Evolutionary conservation across 2,888 invertebrate species (phyloP).

Genomic region (Acronicta leporina): DNA sequence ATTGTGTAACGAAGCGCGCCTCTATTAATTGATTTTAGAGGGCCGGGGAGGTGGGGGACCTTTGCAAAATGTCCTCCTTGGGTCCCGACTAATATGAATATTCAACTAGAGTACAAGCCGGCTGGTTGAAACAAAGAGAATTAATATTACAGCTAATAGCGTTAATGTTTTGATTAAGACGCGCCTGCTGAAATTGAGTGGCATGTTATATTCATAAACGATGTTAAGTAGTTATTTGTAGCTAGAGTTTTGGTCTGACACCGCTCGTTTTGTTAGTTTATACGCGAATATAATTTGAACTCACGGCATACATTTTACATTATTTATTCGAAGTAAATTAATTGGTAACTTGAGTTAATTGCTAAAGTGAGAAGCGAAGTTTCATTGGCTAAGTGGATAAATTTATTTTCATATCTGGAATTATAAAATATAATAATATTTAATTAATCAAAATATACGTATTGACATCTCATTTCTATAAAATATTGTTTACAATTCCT

Average conservation of each 20-base stretch:
- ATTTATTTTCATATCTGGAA: too few relatives aligned
- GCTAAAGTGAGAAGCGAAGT: too few relatives aligned
- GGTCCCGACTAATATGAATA: slow-evolving; percentile 69
- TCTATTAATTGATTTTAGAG: slow-evolving; percentile 80
- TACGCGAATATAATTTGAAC: slow-evolving; percentile 1
- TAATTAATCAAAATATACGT: too few relatives aligned
- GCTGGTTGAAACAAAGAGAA: slow-evolving; percentile 67
- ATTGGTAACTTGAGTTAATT: too few relatives aligned
- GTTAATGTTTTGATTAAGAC: slow-evolving; percentile 73
- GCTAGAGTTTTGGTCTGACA: slow-evolving; percentile 17
- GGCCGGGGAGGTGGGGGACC: slow-evolving; percentile 57
- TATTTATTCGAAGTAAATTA: neutral
- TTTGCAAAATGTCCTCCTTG: slow-evolving; percentile 57
- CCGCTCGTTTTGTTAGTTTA: neutral
- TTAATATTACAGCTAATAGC: slow-evolving; percentile 69
- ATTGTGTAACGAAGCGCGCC: slow-evolving; percentile 75
- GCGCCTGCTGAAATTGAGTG: slow-evolving; percentile 72
- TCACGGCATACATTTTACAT: neutral
- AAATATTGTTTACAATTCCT: too few relatives aligned
- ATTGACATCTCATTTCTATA: too few relatives aligned
- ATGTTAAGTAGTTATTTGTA: slow-evolving; percentile 53
- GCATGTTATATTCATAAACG: slow-evolving; percentile 66
- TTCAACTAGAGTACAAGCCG: slow-evolving; percentile 70
- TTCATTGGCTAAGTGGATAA: too few relatives aligned
- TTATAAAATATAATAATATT: too few relatives aligned